phyloP scores from a whole-genome alignment of 1,140 invertebrate genomes.

The Fopius arisanus region DNA sequence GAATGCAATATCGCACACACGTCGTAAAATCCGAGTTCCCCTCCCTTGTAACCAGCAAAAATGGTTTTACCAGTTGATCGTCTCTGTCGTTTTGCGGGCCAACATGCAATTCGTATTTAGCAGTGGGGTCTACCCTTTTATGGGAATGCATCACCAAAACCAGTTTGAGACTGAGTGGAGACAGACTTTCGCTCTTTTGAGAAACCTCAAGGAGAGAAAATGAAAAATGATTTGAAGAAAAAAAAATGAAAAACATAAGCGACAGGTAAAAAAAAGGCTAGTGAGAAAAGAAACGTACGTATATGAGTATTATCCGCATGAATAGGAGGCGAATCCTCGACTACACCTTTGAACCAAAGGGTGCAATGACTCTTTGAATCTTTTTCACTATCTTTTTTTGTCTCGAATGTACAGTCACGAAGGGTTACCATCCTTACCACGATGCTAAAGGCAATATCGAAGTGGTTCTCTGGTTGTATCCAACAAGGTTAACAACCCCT shows the following conservation, averaged over 20 bases:
- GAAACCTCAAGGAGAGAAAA: not conserved
- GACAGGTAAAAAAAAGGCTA: not conserved
- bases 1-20: slow-evolving; percentile 26
- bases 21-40: not conserved
- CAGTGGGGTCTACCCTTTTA: slow-evolving; percentile 18
- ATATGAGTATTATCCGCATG: not conserved
- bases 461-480: not conserved
- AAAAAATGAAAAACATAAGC: no score
- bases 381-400: not conserved
- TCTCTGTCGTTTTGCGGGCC: not conserved
- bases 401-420: slow-evolving; percentile 1
- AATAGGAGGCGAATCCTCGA: not conserved
- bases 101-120: not conserved
- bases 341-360: not conserved
- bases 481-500: slow-evolving; percentile 6
- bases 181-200: slow-evolving; percentile 24
- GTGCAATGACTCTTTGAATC: slow-evolving; percentile 22
- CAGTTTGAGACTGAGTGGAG: slow-evolving; percentile 8
- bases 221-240: no score
- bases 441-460: slow-evolving; percentile 6
- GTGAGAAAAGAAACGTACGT: slow-evolving; percentile 1
- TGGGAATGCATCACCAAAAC: slow-evolving; percentile 27
- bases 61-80: not conserved
- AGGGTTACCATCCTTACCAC: not conserved
- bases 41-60: not conserved